Base-by-base conservation (phyloP, 35 echinoderm and acorn worm genomes). In the Patiria miniata region DNA sequence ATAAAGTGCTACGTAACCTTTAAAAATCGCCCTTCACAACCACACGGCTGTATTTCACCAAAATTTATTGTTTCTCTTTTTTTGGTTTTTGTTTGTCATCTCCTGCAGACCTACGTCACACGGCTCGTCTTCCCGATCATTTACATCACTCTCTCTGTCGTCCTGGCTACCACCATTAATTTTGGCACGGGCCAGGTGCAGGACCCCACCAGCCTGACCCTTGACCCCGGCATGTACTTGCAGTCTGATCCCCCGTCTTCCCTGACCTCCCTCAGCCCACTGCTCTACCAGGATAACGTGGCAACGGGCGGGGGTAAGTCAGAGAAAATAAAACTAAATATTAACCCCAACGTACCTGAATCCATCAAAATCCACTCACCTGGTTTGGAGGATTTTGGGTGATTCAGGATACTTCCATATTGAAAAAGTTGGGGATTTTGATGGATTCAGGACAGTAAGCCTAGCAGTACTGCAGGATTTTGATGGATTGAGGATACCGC, bases 251-350 rank as follows among this genome's bases (percentile, higher is more conserved):
- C 28, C 0, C 22, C 39, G 19, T 14, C 17, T 1, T 8, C 52
- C 34, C 58, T 36, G 2, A 8, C 21, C 14, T n/a, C 2, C 0
- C 23, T 58, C 14, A 85, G 82, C 5, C 57, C 44, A 17, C 69
- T 92, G 0, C 84, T 92, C 1, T 92, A 92, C 68, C 53, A 92
- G n/a, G 56, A 92, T 54, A 87, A 83, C 28, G 37, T 91, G 8
- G 61, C 90, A 60, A 51, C n/a, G 68, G 84, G 83, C 86, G 61
- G 79, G 1, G 26, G 52, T 22, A 85, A 68, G 52, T 55, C 18
- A 7, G 51, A 40, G 17, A 82, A n/a, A n/a, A n/a, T n/a, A n/a
- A n/a, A n/a, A n/a, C n/a, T n/a, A n/a, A n/a, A n/a, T n/a, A n/a
- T n/a, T n/a, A n/a, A n/a, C n/a, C n/a, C n/a, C n/a, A n/a, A n/a